Evolutionary conservation across 2,113 vertebrate genomes (phyloP).

Genomic region (Pangasianodon hypophthalmus): DNA sequence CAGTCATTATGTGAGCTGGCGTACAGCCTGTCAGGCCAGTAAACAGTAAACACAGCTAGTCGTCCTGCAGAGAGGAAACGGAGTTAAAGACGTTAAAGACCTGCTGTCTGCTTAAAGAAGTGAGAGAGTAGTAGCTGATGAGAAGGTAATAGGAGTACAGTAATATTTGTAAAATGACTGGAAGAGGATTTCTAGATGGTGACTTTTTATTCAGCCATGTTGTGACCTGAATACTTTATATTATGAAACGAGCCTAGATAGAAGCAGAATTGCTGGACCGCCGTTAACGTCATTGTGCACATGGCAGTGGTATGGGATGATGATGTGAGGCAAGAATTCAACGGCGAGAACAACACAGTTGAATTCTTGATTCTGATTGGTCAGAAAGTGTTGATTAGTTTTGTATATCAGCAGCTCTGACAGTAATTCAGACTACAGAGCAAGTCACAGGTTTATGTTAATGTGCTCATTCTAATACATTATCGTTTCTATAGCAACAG

Average conservation of each 20-base stretch:
- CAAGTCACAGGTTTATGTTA: neutral
- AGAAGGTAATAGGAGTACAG: conserved; percentile 4
- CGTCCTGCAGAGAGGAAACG: neutral
- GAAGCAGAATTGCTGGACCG: neutral
- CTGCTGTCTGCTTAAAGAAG: neutral
- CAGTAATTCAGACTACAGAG: neutral
- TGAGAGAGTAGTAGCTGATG: neutral
- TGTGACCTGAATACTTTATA: neutral
- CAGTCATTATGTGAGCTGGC: neutral
- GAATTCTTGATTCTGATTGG: neutral
- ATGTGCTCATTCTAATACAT: neutral
- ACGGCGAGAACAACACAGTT: no score
- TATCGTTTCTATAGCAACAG: neutral
- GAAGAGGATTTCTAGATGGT: neutral
- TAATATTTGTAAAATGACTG: neutral
- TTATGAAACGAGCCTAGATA: neutral
- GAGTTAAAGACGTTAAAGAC: neutral
- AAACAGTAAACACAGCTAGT: neutral
- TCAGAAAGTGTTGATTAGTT: neutral
- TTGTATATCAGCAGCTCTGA: neutral
- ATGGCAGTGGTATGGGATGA: neutral
- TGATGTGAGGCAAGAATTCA: neutral
- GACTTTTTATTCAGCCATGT: neutral
- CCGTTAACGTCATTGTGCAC: neutral
- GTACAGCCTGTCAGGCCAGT: neutral